These are phyloP conservation scores for Habropoda laboriosa DNA, from an alignment of 1,140 invertebrate genomes.

Conservation along the genomic window DNA sequence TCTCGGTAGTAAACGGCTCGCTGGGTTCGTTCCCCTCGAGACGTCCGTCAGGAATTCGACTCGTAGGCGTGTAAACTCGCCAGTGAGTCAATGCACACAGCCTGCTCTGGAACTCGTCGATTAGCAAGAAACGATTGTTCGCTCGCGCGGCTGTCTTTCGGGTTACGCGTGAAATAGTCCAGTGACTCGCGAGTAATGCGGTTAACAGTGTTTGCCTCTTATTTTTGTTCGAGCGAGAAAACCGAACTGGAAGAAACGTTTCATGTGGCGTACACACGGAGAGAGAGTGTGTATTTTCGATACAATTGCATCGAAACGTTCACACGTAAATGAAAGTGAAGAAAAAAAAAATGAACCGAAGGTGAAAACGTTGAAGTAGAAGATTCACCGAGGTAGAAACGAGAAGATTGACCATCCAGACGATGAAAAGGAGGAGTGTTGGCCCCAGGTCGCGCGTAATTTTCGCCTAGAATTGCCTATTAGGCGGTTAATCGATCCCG, in stretches of 20 bases:
- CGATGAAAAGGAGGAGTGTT: background rate
- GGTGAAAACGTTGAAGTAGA: background rate
- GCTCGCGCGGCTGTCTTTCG: background rate
- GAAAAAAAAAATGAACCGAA: background rate
- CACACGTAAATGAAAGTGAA: background rate
- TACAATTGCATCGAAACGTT: too few species aligned
- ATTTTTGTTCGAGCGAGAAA: background rate
- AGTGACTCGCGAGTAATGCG: background rate
- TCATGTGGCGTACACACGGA: too few species aligned
- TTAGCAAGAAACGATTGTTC: slow-evolving; percentile 15
- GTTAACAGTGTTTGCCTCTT: background rate
- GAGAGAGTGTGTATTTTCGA: too few species aligned
- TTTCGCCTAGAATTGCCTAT: slow-evolving; percentile 69
- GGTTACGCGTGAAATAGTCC: background rate
- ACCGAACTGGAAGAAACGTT: background rate
- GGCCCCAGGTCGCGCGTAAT: slow-evolving; percentile 36
- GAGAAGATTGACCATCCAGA: background rate
- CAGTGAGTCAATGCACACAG: slow-evolving; percentile 13
- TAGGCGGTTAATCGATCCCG: slow-evolving; percentile 67
- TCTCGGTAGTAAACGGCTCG: background rate
- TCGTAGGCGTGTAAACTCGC: slow-evolving; percentile 11
- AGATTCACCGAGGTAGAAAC: background rate
- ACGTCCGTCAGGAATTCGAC: background rate
- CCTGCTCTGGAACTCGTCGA: slow-evolving; percentile 5
- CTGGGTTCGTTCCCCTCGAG: background rate